Base-by-base conservation (phyloP, 2,113 vertebrate species). In the Leptocoma aspasia region DNA sequence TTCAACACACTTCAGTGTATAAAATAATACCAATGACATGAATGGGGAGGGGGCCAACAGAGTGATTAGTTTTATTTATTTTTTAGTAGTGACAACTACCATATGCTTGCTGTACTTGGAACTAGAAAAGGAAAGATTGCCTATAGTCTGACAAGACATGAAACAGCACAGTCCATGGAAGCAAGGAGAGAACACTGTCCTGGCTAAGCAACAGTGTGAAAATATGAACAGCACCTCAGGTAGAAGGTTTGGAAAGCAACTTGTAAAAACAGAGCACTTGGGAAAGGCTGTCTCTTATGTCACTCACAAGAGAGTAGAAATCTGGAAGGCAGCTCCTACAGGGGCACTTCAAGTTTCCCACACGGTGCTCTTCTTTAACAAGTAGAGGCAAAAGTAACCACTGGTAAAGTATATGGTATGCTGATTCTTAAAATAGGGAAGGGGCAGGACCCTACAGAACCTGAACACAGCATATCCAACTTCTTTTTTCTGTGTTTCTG, bases 371-470 rank as follows among this genome's bases (percentile, higher is more conserved):
- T 45, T 52, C 54, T 73, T 45, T 23, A 68, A 52, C 15, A 83
- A 78, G 18, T 20, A 23, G 30, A 69, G 26, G 10, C 7, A 87
- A 66, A 83, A n/a, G 4, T 35, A 82, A 50, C 28, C 9, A 63
- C 21, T 33, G 4, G 10, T 42, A 69, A 79, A 83, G 57, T n/a
- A 53, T 1, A 15, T 12, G 23, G 17, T 23, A 79, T 47, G 5
- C 5, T 47, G 17, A 18, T 47, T 69, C 39, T 83, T 64, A 30
- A 69, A 83, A 59, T 9, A 3, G 20, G 11, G 31, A 27, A 14
- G 9, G 6, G 9, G 10, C 9, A 79, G 16, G 42, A 7, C 13
- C 26, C 30, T 47, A 12, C 0, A 0, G 23, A 83, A 53, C 30
- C 14, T 11, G 16, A 27, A 68, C n/a, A 63, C 13, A 52, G 60